Conservation (phyloP, 2,797 vertebrate genomes). For the Heteromormyrus szaboi region DNA sequence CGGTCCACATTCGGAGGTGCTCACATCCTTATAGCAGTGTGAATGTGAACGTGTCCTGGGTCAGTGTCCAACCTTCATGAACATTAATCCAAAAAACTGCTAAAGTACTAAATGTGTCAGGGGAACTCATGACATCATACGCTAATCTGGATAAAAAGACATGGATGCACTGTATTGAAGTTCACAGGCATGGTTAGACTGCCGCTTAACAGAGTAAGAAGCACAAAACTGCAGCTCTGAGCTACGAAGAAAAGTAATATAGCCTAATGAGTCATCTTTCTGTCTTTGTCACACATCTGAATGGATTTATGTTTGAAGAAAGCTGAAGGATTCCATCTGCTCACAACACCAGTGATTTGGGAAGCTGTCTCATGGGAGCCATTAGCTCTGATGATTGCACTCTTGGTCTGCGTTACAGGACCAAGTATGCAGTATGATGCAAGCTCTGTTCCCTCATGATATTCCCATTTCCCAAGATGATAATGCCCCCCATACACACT, state of each 20-base stretch:
- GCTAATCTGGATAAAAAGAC: not conserved
- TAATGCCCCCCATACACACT: not conserved
- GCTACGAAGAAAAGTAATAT: not conserved
- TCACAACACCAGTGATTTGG: not conserved
- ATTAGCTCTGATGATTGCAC: not conserved
- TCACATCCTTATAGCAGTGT: not conserved
- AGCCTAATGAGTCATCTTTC: not conserved
- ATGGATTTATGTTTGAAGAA: not conserved
- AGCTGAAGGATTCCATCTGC: not conserved
- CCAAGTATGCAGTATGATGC: not conserved
- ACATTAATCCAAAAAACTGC: not conserved
- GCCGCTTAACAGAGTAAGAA: not conserved
- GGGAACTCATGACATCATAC: not conserved
- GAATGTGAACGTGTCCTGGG: not conserved
- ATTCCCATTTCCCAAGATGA: not conserved
- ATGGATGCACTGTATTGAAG: not conserved
- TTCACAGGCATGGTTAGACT: not conserved
- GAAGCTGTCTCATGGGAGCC: not conserved
- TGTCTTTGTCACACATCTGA: not conserved
- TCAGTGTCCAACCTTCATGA: not conserved
- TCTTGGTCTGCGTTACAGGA: not conserved
- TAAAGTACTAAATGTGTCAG: not conserved
- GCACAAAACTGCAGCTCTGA: not conserved
- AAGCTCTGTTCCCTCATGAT: not conserved
- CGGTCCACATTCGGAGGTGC: not conserved